Base-by-base conservation (phyloP, 1,140 invertebrate species). In the Philopotamus ludificatus region DNA sequence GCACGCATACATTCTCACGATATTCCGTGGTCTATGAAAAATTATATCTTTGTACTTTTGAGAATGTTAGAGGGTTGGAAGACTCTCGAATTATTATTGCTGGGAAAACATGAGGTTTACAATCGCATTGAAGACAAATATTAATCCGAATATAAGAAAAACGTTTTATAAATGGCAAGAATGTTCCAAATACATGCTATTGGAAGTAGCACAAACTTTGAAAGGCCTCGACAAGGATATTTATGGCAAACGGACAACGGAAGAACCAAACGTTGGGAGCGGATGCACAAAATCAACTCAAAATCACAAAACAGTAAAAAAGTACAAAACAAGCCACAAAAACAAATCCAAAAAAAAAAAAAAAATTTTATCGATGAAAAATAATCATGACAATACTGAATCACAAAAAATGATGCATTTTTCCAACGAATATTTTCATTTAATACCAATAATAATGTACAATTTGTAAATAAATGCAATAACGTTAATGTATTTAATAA, bases 11-110 rank as follows among this genome's bases (percentile, higher is more conserved):
- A 87, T 71, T 86, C 84, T 0, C 85, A 87, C 72, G 85, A 85
- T 1, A 84, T 86, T 42, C 85, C 85, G 3, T 87, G 85, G 85
- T 85, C 85, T 0, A 85, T 86, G 0, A 87, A 87, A 72, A 86
- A 87, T 71, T 87, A 86, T 72, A 87, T 87, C 71, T 87, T 86
- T 69, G 84, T 85, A 1, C 86, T 86, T 73, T 83, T 86, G 3
- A 79, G 85, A 68, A 82, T 87, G 60, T 79, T 85, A 20, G 86
- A 86, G 71, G 85, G 84, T n/a, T 87, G 86, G 86, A 83, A 80
- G 71, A 76, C 77, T 15, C 77, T 80, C 0, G 79, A 81, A 70
- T 77, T 79, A 65, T 65, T 81, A 4, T 71, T 81, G 0, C 78
- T 76, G 64, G 78, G 80, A 64, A 80, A 80, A 72, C 78, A 81